Conservation (phyloP, 2,888 invertebrate genomes). For the Lathronympha strigana region DNA sequence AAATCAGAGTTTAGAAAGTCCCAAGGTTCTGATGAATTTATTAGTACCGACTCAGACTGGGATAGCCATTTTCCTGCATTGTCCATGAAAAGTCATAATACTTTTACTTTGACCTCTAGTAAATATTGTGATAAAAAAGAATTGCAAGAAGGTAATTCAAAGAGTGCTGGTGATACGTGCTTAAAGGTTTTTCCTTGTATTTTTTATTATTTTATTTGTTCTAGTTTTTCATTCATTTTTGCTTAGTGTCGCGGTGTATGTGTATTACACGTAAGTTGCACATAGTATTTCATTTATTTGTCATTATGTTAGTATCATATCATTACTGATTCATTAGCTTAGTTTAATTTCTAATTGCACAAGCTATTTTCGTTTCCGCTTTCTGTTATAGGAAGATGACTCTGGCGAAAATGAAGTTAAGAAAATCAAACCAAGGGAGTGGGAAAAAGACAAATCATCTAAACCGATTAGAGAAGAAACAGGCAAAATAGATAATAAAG, state of each 20-base stretch:
- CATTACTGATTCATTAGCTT: not conserved
- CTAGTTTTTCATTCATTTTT: slow-evolving; percentile 16
- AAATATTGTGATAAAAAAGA: slow-evolving; percentile 71
- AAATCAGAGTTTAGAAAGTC: slow-evolving; percentile 59
- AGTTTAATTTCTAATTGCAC: not conserved
- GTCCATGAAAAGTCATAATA: slow-evolving; percentile 74
- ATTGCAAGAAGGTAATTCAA: slow-evolving; percentile 65
- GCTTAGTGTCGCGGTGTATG: slow-evolving; percentile 21
- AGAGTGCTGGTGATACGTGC: slow-evolving; percentile 74
- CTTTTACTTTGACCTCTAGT: slow-evolving; percentile 72
- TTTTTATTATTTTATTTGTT: slow-evolving; percentile 15
- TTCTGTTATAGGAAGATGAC: slow-evolving; percentile 73
- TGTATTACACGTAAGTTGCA: slow-evolving; percentile 6
- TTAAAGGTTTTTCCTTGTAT: slow-evolving; percentile 60
- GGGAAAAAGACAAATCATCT: slow-evolving; percentile 72
- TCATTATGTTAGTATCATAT: slow-evolving; percentile 13
- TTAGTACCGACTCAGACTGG: slow-evolving; percentile 75
- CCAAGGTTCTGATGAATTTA: slow-evolving; percentile 70
- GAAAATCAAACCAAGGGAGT: slow-evolving; percentile 77
- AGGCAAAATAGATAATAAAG: slow-evolving; percentile 61
- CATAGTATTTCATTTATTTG: not conserved
- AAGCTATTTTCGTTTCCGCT: not conserved
- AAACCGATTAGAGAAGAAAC: slow-evolving; percentile 71
- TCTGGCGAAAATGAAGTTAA: slow-evolving; percentile 72
- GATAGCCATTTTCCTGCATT: slow-evolving; percentile 77